Percentiles rank a stretch among this genome's conserved stretches.
phyloP scores from a whole-genome alignment of 2,113 vertebrate species.

The Mustela lutreola region DNA sequence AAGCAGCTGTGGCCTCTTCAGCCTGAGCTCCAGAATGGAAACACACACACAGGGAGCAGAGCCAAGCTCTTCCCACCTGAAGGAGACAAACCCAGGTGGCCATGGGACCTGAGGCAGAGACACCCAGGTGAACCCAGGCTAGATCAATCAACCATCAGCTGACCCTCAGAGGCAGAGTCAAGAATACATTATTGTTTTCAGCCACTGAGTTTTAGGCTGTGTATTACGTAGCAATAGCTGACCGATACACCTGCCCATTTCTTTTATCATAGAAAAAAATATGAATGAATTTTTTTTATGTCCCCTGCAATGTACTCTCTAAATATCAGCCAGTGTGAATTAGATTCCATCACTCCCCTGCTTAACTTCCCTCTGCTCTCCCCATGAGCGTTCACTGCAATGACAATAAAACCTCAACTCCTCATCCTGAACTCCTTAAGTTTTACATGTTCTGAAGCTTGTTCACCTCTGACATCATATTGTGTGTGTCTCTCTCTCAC shows the following conservation, averaged over 20 bases:
- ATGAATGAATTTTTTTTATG: neutral
- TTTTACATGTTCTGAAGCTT: neutral
- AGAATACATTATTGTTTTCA: neutral
- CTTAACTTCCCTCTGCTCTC: neutral
- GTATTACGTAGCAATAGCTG: neutral
- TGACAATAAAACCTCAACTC: neutral
- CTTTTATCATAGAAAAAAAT: neutral
- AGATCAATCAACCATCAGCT: neutral
- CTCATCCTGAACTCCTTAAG: neutral
- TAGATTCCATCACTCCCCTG: neutral
- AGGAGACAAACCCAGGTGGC: neutral
- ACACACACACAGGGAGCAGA: neutral
- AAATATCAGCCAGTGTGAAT: neutral
- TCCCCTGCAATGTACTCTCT: neutral
- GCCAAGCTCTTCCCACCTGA: neutral
- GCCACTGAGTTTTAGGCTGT: neutral
- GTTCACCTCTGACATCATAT: neutral
- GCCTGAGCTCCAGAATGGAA: neutral
- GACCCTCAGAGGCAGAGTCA: neutral
- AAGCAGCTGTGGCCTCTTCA: neutral
- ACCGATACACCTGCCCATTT: neutral
- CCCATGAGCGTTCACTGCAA: neutral
- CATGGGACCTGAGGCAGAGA: neutral
- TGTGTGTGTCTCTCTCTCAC: neutral
- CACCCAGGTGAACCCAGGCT: neutral